Evolutionary conservation across 2,797 vertebrate genomes (phyloP), one percentile per base, ranked within the genome.

Genomic region (Malacoraja senta): DNA sequence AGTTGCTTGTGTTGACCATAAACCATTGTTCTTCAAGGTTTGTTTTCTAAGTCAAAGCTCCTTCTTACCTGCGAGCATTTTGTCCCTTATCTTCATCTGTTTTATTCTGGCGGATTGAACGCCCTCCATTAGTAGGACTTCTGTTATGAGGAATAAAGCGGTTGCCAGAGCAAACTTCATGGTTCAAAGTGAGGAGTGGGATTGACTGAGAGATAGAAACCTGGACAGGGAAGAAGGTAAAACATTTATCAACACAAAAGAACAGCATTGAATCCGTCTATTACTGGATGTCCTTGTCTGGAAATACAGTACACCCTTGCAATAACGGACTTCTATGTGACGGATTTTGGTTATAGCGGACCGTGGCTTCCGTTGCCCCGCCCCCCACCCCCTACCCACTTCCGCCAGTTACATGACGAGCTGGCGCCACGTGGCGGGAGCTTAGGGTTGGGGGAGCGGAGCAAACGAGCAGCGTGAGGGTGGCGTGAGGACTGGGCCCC

Each of bases 91-190:
- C 77, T 68, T 44, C 32, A 8, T 38, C 38, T 68, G 78, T 72
- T 78, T 83, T 44, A 61, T 78, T 44, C 38, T 78, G 24, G 93
- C 93, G 2, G 78, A 8, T 1, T 80, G 74, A 32, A 32, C 35
- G 26, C 93, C 78, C 26, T 63, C n/a, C 93, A 72, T 93, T 26
- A 63, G 65, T 21, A 93, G 61, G 26, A 93, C 35, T 83, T 35
- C 61, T 26, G 26, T 35, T 38, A 58, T 68, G 17, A 93, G 90
- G 71, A 92, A 17, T 19, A 92, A 58, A 29, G 68, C 90, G 1
- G 72, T 63, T 53, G 68, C 90, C 90, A 76, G 44, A 4, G 71
- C 10, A 26, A 53, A 1, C 72, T 74, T 76, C 90, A 92, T 92
- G 71, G 74, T 92, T 72, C 90, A 92, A 76, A 76, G 10, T 3